Percentiles rank a stretch among this genome's conserved stretches.
Conservation (phyloP, 2,888 invertebrate species). For the Sminthurides aquaticus region DNA sequence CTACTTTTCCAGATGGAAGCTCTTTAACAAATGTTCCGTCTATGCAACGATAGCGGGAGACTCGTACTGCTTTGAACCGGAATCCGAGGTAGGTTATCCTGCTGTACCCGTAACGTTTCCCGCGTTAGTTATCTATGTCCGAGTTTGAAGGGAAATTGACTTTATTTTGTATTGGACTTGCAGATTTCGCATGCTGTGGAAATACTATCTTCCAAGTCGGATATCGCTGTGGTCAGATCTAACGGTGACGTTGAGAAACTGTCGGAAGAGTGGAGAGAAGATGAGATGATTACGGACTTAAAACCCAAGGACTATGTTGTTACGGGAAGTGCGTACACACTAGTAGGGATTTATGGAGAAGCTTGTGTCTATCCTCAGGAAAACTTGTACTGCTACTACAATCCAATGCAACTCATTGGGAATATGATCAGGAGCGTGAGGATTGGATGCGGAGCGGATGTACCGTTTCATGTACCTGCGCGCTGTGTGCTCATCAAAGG, state of each 20-base stretch:
- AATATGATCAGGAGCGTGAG: background rate
- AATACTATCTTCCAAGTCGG: background rate
- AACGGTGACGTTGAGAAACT: background rate
- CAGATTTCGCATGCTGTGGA: background rate
- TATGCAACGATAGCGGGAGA: background rate
- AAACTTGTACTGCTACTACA: constrained; percentile 1
- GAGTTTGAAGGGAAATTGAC: too few species aligned
- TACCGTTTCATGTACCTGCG: constrained; percentile 1
- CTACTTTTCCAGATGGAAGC: background rate
- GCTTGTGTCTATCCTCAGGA: constrained; percentile 10
- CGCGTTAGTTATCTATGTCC: too few species aligned
- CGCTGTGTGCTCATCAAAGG: constrained; percentile 14
- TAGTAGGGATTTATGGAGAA: background rate
- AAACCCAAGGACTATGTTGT: constrained; percentile 6
- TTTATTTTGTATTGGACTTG: too few species aligned
- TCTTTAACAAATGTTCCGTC: background rate
- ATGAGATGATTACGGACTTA: too few species aligned
- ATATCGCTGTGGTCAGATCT: background rate
- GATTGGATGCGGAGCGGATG: background rate
- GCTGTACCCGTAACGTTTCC: too few species aligned
- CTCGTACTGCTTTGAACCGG: background rate
- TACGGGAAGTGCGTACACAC: constrained; percentile 7
- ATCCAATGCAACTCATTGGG: constrained; percentile 7
- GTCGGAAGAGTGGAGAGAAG: background rate
- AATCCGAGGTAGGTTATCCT: background rate